Percentiles rank a stretch among this genome's conserved stretches.
phyloP scores from a whole-genome alignment of 2,113 vertebrate species.

The Carlito syrichta region DNA sequence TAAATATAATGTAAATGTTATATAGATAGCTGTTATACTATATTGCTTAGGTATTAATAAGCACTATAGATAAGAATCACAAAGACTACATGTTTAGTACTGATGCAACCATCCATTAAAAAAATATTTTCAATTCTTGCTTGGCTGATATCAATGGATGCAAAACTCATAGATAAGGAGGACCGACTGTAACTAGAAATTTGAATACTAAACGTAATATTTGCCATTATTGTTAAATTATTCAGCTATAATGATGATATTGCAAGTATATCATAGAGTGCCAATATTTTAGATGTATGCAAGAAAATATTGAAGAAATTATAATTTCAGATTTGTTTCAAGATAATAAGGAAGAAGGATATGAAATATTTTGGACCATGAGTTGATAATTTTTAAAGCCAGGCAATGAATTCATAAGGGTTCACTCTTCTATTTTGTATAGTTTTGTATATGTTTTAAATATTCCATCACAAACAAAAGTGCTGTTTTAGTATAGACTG shows the following conservation, averaged over 20 bases:
- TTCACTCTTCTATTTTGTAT: background rate
- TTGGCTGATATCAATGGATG: background rate
- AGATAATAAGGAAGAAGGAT: background rate
- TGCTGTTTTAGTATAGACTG: background rate
- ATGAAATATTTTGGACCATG: background rate
- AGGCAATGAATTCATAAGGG: background rate
- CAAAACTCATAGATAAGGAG: background rate
- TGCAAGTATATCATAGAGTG: background rate
- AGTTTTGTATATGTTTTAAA: background rate
- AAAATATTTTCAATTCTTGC: background rate
- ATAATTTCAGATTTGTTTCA: background rate
- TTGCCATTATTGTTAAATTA: background rate
- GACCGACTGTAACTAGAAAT: background rate
- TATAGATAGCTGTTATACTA: background rate
- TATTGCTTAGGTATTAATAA: background rate
- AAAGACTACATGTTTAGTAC: background rate
- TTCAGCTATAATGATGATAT: background rate
- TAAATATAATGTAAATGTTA: background rate
- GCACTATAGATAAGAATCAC: no score
- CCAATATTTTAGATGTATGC: background rate
- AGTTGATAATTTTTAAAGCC: background rate
- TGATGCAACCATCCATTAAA: background rate
- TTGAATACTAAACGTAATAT: background rate
- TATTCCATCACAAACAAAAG: background rate
- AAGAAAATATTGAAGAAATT: background rate